Evolutionary conservation across 2,888 invertebrate species (phyloP), one percentile per base, ranked within the genome.

Genomic region (Parochlus steinenii): DNA sequence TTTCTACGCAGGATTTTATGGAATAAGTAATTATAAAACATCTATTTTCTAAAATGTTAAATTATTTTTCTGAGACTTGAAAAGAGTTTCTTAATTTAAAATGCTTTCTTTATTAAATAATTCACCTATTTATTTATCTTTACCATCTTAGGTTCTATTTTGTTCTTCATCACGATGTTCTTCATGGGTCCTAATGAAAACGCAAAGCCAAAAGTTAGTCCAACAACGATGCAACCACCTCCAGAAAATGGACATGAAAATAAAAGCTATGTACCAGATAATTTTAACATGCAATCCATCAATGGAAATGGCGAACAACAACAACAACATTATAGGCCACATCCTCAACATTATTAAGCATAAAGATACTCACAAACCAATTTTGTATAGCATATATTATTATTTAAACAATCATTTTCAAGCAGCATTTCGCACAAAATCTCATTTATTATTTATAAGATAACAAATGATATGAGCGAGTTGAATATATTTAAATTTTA

Each of bases 1-100:
- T 48, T 83, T 81, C 59, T 87, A 87, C 57, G 85, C 83, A 19
- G 87, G 86, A 43, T 79, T 81, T 50, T 85, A 87, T 49, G 75
- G 75, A 43, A 64, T 85, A 45, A 87, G 87, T 85, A 62, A 70
- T 77, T n/a, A 22, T 8, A n/a, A n/a, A n/a, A n/a, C n/a, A n/a
- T n/a, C n/a, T n/a, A n/a, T n/a, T n/a, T n/a, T n/a, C n/a, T n/a
- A 10, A 31, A 5, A 12, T n/a, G 10, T 31, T n/a, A 6, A 12
- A 19, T 19, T 24, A 23, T 28, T 30, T 18, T 26, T 20, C 4
- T 17, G 12, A 4, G 20, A 4, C 17, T 24, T 14, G 12, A 23
- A 3, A 19, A 18, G 24, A 31, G 24, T 10, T 29, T 37, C 6
- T n/a, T 23, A 18, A 11, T 25, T 26, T 19, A n/a, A n/a, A 10